These are phyloP conservation scores for Luperina nickerlii DNA, from an alignment of 2,888 invertebrate species.

Conservation along the genomic window DNA sequence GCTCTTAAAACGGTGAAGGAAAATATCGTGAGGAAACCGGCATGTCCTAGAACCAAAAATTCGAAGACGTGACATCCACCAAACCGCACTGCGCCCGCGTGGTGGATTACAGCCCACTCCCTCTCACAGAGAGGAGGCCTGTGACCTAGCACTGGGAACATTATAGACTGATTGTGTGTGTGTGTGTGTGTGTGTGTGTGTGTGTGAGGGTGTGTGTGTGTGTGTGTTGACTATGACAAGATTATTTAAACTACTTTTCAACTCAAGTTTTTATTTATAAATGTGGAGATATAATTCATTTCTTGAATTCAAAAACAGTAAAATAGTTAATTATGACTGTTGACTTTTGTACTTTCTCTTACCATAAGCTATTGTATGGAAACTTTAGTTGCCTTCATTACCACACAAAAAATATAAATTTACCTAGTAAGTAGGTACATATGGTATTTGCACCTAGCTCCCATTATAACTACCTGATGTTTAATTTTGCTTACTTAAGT, in stretches of 20 bases:
- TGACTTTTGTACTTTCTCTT: neutral
- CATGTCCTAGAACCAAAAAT: too few relatives aligned
- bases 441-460: neutral
- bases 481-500: neutral
- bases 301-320: neutral
- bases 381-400: neutral
- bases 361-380: neutral
- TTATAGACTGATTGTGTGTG: too few relatives aligned
- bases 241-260: slow-evolving; percentile 7
- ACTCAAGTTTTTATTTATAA: neutral
- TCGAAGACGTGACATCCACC: too few relatives aligned
- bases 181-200: too few relatives aligned
- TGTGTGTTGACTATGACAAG: neutral
- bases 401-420: neutral
- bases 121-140: too few relatives aligned
- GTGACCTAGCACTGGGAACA: too few relatives aligned
- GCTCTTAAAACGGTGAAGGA: too few relatives aligned
- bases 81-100: too few relatives aligned
- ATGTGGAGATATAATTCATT: too few relatives aligned
- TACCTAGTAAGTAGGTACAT: neutral
- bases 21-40: too few relatives aligned
- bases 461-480: neutral
- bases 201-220: too few relatives aligned
- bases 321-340: neutral
- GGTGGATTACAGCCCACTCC: too few relatives aligned